Evolutionary conservation across 2,113 vertebrate genomes (phyloP).

Genomic region (Takifugu bimaculatus): DNA sequence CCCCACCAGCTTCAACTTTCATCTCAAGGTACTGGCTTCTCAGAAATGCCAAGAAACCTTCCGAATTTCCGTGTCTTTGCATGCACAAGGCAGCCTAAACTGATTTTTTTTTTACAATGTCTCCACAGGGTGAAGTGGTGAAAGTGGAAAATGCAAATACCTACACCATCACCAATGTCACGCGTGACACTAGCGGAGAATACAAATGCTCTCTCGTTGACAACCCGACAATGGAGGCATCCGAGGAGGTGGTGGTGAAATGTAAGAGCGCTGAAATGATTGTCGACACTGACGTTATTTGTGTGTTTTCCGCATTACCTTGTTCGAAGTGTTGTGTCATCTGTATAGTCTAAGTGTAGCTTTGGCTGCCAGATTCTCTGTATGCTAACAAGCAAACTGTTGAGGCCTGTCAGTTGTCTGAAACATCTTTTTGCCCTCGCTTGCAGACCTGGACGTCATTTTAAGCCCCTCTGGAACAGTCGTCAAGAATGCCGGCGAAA

Average conservation of each 20-base stretch:
- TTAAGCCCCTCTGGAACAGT: conserved; percentile 80
- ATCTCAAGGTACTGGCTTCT: conserved; percentile 70
- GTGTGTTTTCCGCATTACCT: conserved; percentile 6
- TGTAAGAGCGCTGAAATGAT: conserved; percentile 78
- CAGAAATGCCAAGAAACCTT: not conserved
- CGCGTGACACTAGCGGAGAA: conserved; percentile 81
- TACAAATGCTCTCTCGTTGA: conserved; percentile 87
- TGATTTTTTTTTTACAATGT: not conserved
- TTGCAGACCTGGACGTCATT: conserved; percentile 86
- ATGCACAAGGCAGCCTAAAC: not conserved
- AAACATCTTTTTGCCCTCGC: conserved; percentile 51
- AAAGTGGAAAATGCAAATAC: conserved; percentile 70
- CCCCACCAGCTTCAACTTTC: conserved; percentile 87
- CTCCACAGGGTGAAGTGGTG: conserved; percentile 57
- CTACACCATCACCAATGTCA: conserved; percentile 77
- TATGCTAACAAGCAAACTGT: conserved; percentile 45
- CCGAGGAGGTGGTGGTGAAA: conserved; percentile 79
- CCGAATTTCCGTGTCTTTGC: not conserved
- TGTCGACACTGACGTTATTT: conserved; percentile 16
- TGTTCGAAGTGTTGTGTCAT: conserved; percentile 37
- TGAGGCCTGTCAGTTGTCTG: conserved; percentile 35
- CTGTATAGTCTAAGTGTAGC: conserved; percentile 47
- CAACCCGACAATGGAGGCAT: conserved; percentile 70
- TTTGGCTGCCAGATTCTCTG: conserved; percentile 37
- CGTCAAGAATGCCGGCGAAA: conserved; percentile 77